Conservation (phyloP, 2,888 invertebrate species). For the Drosophila rubida region DNA sequence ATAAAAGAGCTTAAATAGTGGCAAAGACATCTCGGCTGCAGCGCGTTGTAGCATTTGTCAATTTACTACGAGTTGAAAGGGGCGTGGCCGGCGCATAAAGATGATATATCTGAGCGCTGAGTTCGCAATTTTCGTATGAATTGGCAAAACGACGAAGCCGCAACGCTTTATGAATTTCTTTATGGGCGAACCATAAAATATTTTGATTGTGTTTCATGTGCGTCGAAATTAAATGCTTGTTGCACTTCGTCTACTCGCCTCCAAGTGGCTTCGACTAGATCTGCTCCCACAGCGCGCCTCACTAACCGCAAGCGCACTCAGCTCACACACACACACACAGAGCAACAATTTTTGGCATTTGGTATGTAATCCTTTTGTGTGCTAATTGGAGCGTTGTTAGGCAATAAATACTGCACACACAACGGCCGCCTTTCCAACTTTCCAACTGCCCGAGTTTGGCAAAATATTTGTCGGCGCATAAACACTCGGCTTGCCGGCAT, state of each 20-base stretch:
- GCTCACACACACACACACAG: too few species aligned
- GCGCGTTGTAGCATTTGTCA: slow-evolving; percentile 71
- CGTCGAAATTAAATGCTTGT: slow-evolving; percentile 69
- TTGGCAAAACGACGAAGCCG: slow-evolving; percentile 56
- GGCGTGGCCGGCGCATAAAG: slow-evolving; percentile 76
- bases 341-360: slow-evolving; percentile 64
- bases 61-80: slow-evolving; percentile 78
- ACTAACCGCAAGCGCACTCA: too few species aligned
- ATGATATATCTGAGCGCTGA: slow-evolving; percentile 79
- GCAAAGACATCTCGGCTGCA: slow-evolving; percentile 74
- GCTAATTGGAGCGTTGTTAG: slow-evolving; percentile 73
- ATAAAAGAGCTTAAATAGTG: slow-evolving; percentile 77
- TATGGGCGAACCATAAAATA: slow-evolving; percentile 68
- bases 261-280: slow-evolving; percentile 36
- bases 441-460: not conserved
- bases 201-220: slow-evolving; percentile 59
- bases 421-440: slow-evolving; percentile 9
- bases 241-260: slow-evolving; percentile 46
- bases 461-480: slow-evolving; percentile 59
- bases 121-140: slow-evolving; percentile 79
- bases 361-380: slow-evolving; percentile 71
- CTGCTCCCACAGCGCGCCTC: too few species aligned
- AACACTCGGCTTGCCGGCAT: slow-evolving; percentile 48
- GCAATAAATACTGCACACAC: slow-evolving; percentile 53
- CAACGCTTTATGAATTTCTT: slow-evolving; percentile 65